Percentiles rank a stretch among this genome's conserved stretches.
Evolutionary conservation across 2,888 invertebrate species (phyloP).

Genomic region (Oligia fasciuncula): DNA sequence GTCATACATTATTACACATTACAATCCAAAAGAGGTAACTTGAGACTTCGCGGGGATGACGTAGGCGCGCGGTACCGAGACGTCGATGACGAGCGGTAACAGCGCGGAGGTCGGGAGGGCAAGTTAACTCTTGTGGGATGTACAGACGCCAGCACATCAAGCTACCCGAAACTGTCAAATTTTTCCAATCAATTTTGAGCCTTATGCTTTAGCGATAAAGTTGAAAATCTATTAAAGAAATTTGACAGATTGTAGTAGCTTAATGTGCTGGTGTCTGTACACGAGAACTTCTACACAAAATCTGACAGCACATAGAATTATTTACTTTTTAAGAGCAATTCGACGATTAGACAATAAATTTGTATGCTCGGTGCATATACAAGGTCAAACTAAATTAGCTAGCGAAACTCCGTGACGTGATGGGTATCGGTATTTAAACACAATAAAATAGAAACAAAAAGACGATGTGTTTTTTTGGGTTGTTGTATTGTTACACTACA

Average conservation of each 20-base stretch:
- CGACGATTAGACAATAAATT: background rate
- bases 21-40: background rate
- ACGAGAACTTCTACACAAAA: background rate
- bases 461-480: background rate
- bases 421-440: background rate
- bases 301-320: background rate
- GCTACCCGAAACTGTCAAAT: too few relatives aligned
- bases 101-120: too few relatives aligned
- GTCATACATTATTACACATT: constrained; percentile 9
- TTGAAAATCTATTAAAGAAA: too few relatives aligned
- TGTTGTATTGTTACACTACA: background rate
- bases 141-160: too few relatives aligned
- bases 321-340: constrained; percentile 1
- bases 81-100: too few relatives aligned
- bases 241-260: too few relatives aligned
- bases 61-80: too few relatives aligned
- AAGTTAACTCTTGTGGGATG: too few relatives aligned
- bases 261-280: too few relatives aligned
- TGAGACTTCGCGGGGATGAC: too few relatives aligned
- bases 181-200: too few relatives aligned
- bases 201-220: too few relatives aligned
- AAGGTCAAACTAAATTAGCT: background rate
- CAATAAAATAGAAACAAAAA: background rate
- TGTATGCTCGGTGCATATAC: constrained; percentile 9
- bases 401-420: background rate